Percentiles rank a stretch among this genome's conserved stretches.
Evolutionary conservation across 2,888 invertebrate genomes (phyloP).

Genomic region (Nasonovia ribisnigri): DNA sequence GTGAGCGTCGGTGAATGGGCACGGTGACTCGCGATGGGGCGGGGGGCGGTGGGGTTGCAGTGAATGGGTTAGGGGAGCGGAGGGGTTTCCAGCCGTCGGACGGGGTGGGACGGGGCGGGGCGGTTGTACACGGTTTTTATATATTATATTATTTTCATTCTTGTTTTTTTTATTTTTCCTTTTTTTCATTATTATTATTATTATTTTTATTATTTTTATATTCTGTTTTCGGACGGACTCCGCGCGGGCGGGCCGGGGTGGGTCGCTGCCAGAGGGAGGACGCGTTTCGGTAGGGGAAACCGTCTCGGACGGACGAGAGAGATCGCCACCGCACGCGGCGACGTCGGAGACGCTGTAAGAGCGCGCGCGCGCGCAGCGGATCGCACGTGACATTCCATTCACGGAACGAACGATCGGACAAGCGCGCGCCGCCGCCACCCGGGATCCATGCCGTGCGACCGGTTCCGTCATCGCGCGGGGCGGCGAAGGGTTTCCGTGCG

Average conservation of each 20-base stretch:
- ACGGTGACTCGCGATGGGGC: neutral
- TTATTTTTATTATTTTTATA: neutral
- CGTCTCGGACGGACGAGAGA: slow-evolving; percentile 30
- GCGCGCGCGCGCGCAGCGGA: slow-evolving; percentile 17
- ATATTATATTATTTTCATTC: neutral
- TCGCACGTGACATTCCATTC: slow-evolving; percentile 64
- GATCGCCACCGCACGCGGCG: neutral
- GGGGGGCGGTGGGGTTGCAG: neutral
- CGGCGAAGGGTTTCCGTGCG: slow-evolving; percentile 62
- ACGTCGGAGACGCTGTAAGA: neutral
- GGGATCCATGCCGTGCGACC: slow-evolving; percentile 49
- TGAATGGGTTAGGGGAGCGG: neutral
- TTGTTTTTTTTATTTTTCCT: no score
- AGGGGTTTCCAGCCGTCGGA: neutral
- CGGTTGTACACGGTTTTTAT: neutral
- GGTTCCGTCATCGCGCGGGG: slow-evolving; percentile 31
- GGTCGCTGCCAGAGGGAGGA: neutral
- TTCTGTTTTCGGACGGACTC: neutral
- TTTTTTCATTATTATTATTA: neutral
- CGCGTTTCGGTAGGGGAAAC: neutral
- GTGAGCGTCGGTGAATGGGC: slow-evolving; percentile 36
- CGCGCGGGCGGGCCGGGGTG: neutral
- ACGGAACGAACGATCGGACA: slow-evolving; percentile 39
- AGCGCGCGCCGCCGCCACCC: slow-evolving; percentile 32
- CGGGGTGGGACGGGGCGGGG: neutral